Evolutionary conservation across 2,113 vertebrate species (phyloP).

Genomic region (Ophthalmolycus amberensis): DNA sequence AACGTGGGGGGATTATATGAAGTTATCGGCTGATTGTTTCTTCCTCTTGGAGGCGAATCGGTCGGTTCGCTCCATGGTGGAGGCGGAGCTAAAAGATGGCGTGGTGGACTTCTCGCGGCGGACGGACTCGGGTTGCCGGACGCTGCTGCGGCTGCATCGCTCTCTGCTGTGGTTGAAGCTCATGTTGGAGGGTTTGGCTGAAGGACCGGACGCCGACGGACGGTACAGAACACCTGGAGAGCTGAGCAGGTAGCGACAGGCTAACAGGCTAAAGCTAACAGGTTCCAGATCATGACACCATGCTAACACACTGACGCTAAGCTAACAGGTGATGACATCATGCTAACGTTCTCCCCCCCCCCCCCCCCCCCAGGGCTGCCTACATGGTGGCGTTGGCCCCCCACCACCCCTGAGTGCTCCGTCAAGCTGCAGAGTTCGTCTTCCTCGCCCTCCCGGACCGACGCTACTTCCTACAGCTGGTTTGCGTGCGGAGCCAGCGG

Average conservation of each 20-base stretch:
- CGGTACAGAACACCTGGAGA: slow-evolving; percentile 59
- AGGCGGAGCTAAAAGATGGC: slow-evolving; percentile 57
- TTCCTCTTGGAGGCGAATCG: slow-evolving; percentile 47
- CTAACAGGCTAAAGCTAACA: not conserved
- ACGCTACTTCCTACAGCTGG: slow-evolving; percentile 77
- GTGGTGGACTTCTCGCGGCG: slow-evolving; percentile 55
- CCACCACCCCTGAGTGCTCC: slow-evolving; percentile 87
- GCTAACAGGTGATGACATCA: not conserved
- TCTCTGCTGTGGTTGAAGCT: slow-evolving; percentile 74
- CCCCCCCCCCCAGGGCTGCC: slow-evolving; percentile 85
- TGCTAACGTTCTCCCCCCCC: slow-evolving; percentile 44
- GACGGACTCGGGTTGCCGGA: slow-evolving; percentile 69
- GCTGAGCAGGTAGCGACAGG: slow-evolving; percentile 65
- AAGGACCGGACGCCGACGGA: slow-evolving; percentile 43
- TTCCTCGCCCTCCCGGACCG: slow-evolving; percentile 85
- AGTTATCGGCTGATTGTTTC: not conserved
- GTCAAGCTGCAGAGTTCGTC: slow-evolving; percentile 82
- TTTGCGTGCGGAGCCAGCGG: slow-evolving; percentile 73
- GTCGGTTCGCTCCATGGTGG: slow-evolving; percentile 67
- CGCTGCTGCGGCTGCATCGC: slow-evolving; percentile 70
- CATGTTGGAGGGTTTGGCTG: slow-evolving; percentile 66
- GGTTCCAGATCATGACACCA: not conserved
- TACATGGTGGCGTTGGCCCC: slow-evolving; percentile 84
- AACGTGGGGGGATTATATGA: not conserved
- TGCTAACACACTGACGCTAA: not conserved